Conservation (phyloP, 64 coral and sea anemone genomes). For the Montipora sp. region DNA sequence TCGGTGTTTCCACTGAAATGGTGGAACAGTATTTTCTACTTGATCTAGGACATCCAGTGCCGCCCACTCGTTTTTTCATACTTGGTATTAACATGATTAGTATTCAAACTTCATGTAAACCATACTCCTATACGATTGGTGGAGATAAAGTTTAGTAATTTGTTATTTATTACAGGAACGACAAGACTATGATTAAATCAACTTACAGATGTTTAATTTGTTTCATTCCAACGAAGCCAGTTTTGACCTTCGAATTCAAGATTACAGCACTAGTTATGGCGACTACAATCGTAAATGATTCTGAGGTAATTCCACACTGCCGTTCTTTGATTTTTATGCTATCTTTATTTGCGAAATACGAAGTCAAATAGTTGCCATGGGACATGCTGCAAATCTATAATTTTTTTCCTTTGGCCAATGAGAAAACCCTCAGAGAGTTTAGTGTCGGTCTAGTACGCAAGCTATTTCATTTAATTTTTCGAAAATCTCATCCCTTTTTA, state of each 20-base stretch:
- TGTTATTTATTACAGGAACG: conserved; percentile 26
- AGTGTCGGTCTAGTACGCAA: neutral
- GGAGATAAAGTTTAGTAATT: neutral
- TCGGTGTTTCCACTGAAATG: too few relatives aligned
- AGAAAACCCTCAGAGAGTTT: too few relatives aligned
- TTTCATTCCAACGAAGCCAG: conserved; percentile 26
- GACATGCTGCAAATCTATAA: neutral
- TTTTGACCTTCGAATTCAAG: neutral
- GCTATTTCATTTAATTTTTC: neutral
- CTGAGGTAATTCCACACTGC: neutral
- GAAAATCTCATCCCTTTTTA: neutral
- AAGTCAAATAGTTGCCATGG: neutral
- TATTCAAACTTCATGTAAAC: conserved; percentile 30
- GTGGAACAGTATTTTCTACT: neutral
- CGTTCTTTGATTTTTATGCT: too few relatives aligned
- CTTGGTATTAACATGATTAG: conserved; percentile 22
- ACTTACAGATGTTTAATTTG: conserved; percentile 19
- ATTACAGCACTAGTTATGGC: neutral
- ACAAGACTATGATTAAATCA: conserved; percentile 27
- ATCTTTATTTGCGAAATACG: too few relatives aligned
- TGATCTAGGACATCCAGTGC: too few relatives aligned
- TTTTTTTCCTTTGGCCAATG: neutral
- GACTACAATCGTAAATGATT: neutral
- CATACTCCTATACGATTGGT: conserved; percentile 7
- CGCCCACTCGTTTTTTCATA: conserved; percentile 9